Evolutionary conservation across 1,140 invertebrate genomes (phyloP), one percentile per base, ranked within the genome.

Genomic region (Drosophila mauritiana): DNA sequence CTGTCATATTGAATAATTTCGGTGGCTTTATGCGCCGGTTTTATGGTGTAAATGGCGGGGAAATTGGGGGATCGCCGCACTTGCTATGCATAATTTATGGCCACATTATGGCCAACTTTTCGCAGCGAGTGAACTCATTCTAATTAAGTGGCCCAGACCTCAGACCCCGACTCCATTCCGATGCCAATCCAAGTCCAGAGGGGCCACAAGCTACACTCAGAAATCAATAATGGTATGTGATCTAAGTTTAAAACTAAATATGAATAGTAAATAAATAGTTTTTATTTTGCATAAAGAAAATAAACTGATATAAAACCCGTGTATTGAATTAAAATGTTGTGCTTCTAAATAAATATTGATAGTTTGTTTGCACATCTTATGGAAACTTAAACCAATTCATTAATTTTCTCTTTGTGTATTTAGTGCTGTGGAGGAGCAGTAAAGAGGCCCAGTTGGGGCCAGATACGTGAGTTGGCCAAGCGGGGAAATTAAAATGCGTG

Each of bases 1-100:
- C 63, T 86, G 86, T 86, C 86, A 90, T 84, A 90, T 90, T 90
- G 86, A 90, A 90, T 90, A 90, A 78, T 90, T 79, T 86, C 56
- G 56, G 42, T 42, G 65, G 56, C 64, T 78, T 90, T 78, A 88
- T 80, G 74, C 43, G 40, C 43, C 11, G 5, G 11, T 10, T 13
- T 57, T 11, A 15, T 27, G 37, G 25, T 37, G 68, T 49, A 48
- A 34, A 20, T 43, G 43, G 34, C 39, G 42, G 40, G 55, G 40
- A 39, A 48, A 20, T 25, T 36, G 25, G 49, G 52, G 48, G 45
- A 54, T 63, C 43, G 25, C 63, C 63, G 69, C 59, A 75, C 79
- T 89, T 88, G 84, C 72, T 72, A 67, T 78, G 86, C 86, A 90
- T 90, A 90, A 90, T 90, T 90, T 90, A 86, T 86, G 58, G 73